Percentiles rank a stretch among this genome's conserved stretches.
Evolutionary conservation across 2,113 vertebrate species (phyloP).

Genomic region (Tyto alba): DNA sequence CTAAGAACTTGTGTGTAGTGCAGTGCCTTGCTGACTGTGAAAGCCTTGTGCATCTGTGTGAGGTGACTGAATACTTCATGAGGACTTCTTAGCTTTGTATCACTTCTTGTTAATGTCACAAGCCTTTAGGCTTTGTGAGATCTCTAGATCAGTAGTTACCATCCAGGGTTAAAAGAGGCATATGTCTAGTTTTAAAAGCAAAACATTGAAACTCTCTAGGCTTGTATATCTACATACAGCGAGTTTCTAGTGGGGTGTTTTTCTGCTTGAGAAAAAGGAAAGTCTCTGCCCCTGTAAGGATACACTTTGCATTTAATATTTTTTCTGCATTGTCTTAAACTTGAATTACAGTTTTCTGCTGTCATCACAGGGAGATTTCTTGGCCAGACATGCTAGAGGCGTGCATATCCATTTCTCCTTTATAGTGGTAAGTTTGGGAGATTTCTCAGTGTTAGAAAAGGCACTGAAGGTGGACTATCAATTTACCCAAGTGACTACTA

Average conservation of each 20-base stretch:
- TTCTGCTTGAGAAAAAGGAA: neutral
- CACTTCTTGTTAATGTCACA: neutral
- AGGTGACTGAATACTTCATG: neutral
- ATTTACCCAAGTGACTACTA: neutral
- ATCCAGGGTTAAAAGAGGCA: neutral
- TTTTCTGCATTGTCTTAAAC: neutral
- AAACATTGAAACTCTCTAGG: neutral
- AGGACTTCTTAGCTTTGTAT: neutral
- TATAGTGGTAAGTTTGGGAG: neutral
- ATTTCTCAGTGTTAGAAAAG: neutral
- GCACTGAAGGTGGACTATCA: neutral
- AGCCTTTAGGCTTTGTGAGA: neutral
- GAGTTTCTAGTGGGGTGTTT: neutral
- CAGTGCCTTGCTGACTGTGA: neutral
- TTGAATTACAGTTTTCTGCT: neutral
- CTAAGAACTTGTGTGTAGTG: neutral
- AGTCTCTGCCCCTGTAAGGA: neutral
- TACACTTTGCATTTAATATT: neutral
- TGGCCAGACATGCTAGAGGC: neutral
- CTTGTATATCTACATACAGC: neutral
- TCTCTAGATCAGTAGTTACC: neutral
- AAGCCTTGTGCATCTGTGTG: neutral
- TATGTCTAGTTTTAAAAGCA: neutral
- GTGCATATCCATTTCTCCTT: neutral
- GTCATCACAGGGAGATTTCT: neutral